These are phyloP conservation scores for Lycia hirtaria DNA, from an alignment of 2,888 invertebrate genomes.

Conservation along the genomic window DNA sequence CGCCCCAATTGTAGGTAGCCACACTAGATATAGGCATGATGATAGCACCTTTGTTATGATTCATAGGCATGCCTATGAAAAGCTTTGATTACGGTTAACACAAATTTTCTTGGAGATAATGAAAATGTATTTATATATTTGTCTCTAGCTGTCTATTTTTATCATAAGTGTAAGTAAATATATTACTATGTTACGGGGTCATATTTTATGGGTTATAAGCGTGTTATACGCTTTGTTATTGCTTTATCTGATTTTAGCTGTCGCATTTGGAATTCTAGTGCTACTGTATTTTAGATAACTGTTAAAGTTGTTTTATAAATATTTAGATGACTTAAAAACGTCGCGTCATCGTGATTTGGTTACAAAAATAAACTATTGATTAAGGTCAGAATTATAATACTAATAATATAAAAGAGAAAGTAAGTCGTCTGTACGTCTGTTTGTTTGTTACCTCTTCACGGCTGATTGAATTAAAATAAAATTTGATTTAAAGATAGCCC, in stretches of 20 bases:
- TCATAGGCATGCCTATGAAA: conserved; percentile 17
- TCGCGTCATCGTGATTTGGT: background rate
- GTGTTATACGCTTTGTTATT: background rate
- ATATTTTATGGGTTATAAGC: conserved; percentile 2
- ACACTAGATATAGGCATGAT: conserved; percentile 63
- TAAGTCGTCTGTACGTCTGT: too few relatives aligned
- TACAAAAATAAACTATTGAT: too few relatives aligned
- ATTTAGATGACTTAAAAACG: background rate
- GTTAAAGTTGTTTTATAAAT: background rate
- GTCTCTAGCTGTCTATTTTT: background rate
- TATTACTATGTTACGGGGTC: background rate
- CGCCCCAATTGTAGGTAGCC: conserved; percentile 63
- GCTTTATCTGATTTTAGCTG: background rate
- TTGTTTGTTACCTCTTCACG: too few relatives aligned
- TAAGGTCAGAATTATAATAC: too few relatives aligned
- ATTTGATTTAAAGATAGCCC: too few relatives aligned
- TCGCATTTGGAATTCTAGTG: background rate
- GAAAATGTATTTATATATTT: background rate
- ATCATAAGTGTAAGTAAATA: background rate
- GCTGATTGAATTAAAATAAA: too few relatives aligned
- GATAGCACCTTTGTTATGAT: conserved; percentile 56
- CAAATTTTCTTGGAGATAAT: background rate
- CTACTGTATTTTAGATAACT: conserved; percentile 1
- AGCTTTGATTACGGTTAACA: conserved; percentile 10
- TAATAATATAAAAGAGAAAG: too few relatives aligned